A percentile compares a stretch with the other conserved stretches of the same genome.
phyloP scores from a whole-genome alignment of 2,113 vertebrate species.

The Drymodes brunneopygia region DNA sequence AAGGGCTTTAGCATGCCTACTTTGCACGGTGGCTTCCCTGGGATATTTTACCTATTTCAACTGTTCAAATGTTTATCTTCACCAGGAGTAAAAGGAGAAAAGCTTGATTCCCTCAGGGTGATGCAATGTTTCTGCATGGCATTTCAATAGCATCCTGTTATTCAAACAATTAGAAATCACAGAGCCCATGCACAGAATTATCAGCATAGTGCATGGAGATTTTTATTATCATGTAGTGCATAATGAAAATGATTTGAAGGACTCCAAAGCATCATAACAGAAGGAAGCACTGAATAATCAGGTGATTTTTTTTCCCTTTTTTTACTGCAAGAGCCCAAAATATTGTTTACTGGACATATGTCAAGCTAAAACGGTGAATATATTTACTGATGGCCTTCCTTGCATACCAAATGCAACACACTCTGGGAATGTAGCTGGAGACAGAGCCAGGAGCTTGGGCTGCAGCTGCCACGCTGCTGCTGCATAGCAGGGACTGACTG shows the following conservation, averaged over 20 bases:
- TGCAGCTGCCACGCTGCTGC: background rate
- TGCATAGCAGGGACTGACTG: background rate
- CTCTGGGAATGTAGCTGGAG: background rate
- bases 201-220: slow-evolving; percentile 16
- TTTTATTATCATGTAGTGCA: slow-evolving; percentile 43
- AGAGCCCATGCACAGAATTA: slow-evolving; percentile 23
- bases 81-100: slow-evolving; percentile 26
- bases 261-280: slow-evolving; percentile 33
- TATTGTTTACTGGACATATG: slow-evolving; percentile 57
- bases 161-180: slow-evolving; percentile 61
- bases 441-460: background rate
- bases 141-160: slow-evolving; percentile 49
- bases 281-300: slow-evolving; percentile 46
- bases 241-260: slow-evolving; percentile 69
- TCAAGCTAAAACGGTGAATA: slow-evolving; percentile 50
- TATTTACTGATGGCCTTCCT: slow-evolving; percentile 6
- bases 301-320: background rate
- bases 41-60: slow-evolving; percentile 31
- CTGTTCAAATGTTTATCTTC: slow-evolving; percentile 57
- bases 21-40: slow-evolving; percentile 3
- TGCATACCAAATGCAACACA: slow-evolving; percentile 1
- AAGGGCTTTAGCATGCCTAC: background rate
- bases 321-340: slow-evolving; percentile 11
- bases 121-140: slow-evolving; percentile 17
- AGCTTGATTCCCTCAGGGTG: slow-evolving; percentile 43